Evolutionary conservation across 92 coral and sea anemone genomes (phyloP).

Genomic region (Umimayanthus kanabou): DNA sequence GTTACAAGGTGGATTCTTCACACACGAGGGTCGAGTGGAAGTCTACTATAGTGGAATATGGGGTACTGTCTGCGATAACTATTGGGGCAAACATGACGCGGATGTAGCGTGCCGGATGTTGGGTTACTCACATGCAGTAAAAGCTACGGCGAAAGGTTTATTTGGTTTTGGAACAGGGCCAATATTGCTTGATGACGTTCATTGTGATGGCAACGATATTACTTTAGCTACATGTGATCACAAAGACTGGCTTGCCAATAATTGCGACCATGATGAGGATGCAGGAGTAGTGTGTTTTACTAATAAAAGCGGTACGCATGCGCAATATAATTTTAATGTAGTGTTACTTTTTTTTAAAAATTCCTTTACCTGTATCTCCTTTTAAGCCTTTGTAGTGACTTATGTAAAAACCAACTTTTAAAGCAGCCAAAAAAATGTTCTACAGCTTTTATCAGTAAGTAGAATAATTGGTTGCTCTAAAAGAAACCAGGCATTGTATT

Average conservation of each 20-base stretch:
- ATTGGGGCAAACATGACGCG: constrained; percentile 1
- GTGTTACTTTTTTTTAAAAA: no score
- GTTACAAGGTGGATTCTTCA: background rate
- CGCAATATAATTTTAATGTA: no score
- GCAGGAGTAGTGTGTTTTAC: background rate
- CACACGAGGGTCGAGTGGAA: constrained; percentile 12
- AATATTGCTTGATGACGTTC: background rate
- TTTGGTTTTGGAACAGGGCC: background rate
- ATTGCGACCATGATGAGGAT: background rate
- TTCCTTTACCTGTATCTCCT: no score
- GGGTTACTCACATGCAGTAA: background rate
- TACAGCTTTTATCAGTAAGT: no score
- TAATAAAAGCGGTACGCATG: background rate
- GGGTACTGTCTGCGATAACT: background rate
- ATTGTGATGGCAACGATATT: background rate
- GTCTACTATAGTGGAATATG: constrained; percentile 10
- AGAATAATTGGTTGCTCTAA: no score
- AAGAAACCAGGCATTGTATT: no score
- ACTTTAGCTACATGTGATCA: background rate
- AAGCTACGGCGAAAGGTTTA: background rate
- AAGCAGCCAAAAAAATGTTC: no score
- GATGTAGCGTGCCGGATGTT: constrained; percentile 18
- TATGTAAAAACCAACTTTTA: no score
- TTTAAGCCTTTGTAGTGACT: no score
- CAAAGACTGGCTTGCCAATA: background rate